Evolutionary conservation across 2,888 invertebrate genomes (phyloP).

Genomic region (Spilosoma lubricipeda): DNA sequence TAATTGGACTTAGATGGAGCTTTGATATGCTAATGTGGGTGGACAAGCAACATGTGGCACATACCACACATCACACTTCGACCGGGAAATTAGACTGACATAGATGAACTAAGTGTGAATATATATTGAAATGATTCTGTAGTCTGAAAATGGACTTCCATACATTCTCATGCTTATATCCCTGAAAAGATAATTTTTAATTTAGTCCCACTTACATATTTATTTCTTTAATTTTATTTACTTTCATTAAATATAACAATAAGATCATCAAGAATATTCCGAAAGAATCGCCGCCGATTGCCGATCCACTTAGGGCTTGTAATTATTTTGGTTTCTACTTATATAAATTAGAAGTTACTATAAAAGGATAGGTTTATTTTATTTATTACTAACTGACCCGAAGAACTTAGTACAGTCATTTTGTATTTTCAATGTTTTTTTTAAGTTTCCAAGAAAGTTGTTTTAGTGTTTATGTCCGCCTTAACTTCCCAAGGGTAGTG

Average conservation of each 20-base stretch:
- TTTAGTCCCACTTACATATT: too few species aligned
- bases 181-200: too few species aligned
- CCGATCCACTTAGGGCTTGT: too few species aligned
- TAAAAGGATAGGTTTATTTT: too few species aligned
- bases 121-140: neutral
- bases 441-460: too few species aligned
- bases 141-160: neutral
- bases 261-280: neutral
- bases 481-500: too few species aligned
- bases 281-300: neutral
- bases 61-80: slow-evolving; percentile 33
- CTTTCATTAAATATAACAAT: too few species aligned
- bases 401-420: neutral
- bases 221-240: too few species aligned
- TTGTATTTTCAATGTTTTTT: neutral
- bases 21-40: slow-evolving; percentile 80
- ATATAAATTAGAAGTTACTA: too few species aligned
- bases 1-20: slow-evolving; percentile 76
- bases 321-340: too few species aligned
- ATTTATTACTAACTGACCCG: too few species aligned
- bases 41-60: slow-evolving; percentile 75
- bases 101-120: neutral
- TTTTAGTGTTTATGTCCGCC: too few species aligned
- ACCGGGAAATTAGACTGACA: slow-evolving; percentile 2
- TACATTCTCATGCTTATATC: neutral